Evolutionary conservation across 2,888 invertebrate species (phyloP), one percentile per base, ranked within the genome.

Genomic region (Helobdella robusta): DNA sequence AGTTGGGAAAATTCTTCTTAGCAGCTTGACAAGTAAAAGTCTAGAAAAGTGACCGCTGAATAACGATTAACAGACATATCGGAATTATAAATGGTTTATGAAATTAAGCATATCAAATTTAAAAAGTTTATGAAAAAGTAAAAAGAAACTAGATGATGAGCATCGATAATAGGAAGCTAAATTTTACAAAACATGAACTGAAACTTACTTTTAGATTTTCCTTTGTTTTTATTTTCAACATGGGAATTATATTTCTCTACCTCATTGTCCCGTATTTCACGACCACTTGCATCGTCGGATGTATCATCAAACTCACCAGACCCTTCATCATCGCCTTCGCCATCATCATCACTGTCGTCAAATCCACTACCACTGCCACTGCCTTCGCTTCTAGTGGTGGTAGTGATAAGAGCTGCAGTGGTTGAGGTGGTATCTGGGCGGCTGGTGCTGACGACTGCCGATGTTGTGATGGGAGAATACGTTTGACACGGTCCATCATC

Each of bases 401-500:
- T 18, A 28, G 15, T 54, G 30, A 18, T 54, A 28, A 23, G 28
- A 28, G 5, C 32, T 5, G 4, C 32, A 28, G 5, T 20, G 18
- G 15, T 54, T 32, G 11, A 30, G 30, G 32, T 54, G 11, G 6
- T 20, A 6, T 6, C 15, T 23, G 3, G 28, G 30, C 20, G 8
- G 20, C 6, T 50, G 8, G 8, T 11, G 8, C 50, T 50, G 20
- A 11, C 20, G 20, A 11, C 50, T 50, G 8, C 20, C 50, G 18
- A 23, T 25, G 20, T 50, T 25, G 6, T n/a, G 20, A 20, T 50
- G 6, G 8, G 11, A 28, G n/a, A n/a, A n/a, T n/a, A n/a, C n/a
- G n/a, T n/a, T n/a, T 54, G 30, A 30, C 62, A 62, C 1, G 30
- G 5, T 30, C 62, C 62, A 20, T 44, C 34, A 32, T 62, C n/a